Conservation (phyloP, 2,888 invertebrate genomes). For the Ormyrus labotus region DNA sequence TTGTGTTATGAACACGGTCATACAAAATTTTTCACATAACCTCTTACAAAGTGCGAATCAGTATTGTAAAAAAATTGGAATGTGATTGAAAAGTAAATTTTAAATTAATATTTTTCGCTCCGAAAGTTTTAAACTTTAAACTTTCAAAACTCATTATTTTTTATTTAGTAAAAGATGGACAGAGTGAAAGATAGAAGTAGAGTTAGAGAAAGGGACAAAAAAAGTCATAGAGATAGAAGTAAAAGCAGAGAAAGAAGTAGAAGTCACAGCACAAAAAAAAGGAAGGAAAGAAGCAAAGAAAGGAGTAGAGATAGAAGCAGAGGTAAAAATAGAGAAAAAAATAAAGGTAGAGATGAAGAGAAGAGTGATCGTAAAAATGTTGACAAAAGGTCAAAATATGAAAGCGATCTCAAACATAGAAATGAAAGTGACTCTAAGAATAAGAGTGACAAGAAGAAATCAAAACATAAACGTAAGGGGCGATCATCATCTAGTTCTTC, state of each 20-base stretch:
- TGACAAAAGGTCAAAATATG: slow-evolving; percentile 56
- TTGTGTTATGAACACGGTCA: no score
- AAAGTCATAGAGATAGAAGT: slow-evolving; percentile 54
- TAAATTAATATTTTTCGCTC: no score
- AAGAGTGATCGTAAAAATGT: slow-evolving; percentile 2
- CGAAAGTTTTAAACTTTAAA: no score
- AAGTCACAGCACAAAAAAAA: not conserved
- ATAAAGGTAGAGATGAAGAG: no score
- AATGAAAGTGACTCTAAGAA: not conserved
- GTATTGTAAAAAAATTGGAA: no score
- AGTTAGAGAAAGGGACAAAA: slow-evolving; percentile 28
- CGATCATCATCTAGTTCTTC: slow-evolving; percentile 40
- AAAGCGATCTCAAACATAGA: slow-evolving; percentile 51
- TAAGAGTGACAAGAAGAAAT: slow-evolving; percentile 60
- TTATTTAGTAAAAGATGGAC: slow-evolving; percentile 16
- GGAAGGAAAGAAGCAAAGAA: no score
- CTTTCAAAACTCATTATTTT: not conserved
- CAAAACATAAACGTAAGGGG: slow-evolving; percentile 57
- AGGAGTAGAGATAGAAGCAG: no score
- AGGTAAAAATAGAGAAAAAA: no score
- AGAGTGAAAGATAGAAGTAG: slow-evolving; percentile 6
- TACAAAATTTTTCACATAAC: no score
- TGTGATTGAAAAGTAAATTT: no score
- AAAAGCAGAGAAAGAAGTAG: slow-evolving; percentile 46
- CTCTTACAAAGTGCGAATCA: no score